Evolutionary conservation across 2,888 invertebrate species (phyloP).

Genomic region (Monochamus alternatus): DNA sequence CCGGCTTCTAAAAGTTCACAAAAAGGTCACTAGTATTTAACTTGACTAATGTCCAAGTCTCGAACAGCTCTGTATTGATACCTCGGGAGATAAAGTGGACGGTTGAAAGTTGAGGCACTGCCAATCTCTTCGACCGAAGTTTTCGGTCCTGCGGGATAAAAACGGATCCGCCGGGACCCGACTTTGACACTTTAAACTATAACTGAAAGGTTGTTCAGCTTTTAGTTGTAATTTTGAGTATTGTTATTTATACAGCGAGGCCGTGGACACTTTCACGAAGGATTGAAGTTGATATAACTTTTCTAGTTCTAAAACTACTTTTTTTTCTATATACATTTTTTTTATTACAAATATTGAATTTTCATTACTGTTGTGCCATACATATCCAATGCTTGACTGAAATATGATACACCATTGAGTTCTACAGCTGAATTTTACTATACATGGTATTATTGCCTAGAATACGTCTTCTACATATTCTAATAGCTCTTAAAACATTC

Average conservation of each 20-base stretch:
- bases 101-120: slow-evolving; percentile 8
- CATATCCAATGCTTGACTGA: too few relatives aligned
- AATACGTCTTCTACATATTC: too few relatives aligned
- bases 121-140: neutral
- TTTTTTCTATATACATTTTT: too few relatives aligned
- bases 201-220: neutral
- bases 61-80: slow-evolving; percentile 29
- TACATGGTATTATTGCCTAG: too few relatives aligned
- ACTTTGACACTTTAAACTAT: neutral
- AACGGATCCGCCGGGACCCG: neutral
- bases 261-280: too few relatives aligned
- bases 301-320: too few relatives aligned
- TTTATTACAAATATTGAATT: too few relatives aligned
- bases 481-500: too few relatives aligned
- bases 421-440: too few relatives aligned
- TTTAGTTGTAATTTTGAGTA: neutral
- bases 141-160: neutral
- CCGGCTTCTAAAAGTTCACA: slow-evolving; percentile 35
- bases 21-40: slow-evolving; percentile 43
- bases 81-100: slow-evolving; percentile 23
- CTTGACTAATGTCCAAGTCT: slow-evolving; percentile 41
- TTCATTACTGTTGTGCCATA: too few relatives aligned
- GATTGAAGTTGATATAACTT: too few relatives aligned
- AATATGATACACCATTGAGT: too few relatives aligned
- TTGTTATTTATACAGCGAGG: neutral